These are phyloP conservation scores for Tyria jacobaeae DNA, from an alignment of 2,888 invertebrate species.

Conservation along the genomic window DNA sequence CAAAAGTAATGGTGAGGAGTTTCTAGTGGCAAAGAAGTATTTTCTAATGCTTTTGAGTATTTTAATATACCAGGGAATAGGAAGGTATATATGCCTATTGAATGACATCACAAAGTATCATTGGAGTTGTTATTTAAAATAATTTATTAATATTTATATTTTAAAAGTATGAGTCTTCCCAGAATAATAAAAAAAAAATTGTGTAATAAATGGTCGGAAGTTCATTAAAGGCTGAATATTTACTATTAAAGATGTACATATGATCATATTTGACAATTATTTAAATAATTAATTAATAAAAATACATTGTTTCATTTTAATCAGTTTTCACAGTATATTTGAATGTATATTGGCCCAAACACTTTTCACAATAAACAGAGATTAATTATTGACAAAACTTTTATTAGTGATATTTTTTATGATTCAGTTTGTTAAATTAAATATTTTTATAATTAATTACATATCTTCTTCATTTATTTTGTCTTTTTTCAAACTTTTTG, in stretches of 20 bases:
- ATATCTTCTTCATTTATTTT: constrained; percentile 8
- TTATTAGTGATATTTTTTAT: constrained; percentile 16
- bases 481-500: background rate
- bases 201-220: too few species aligned
- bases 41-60: background rate
- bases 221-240: constrained; percentile 2
- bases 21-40: background rate
- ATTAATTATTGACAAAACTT: constrained; percentile 27
- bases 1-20: background rate
- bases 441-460: background rate
- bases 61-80: background rate
- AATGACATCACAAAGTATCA: constrained; percentile 18
- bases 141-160: background rate
- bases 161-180: background rate
- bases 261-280: background rate
- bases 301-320: constrained; percentile 1
- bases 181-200: background rate
- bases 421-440: background rate
- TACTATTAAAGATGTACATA: background rate
- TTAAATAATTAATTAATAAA: background rate
- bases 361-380: constrained; percentile 37
- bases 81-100: background rate
- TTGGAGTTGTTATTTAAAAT: constrained; percentile 14
- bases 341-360: constrained; percentile 15
- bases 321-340: constrained; percentile 15